phyloP scores from a whole-genome alignment of 2,888 invertebrate species.

The Ophion ellenae region DNA sequence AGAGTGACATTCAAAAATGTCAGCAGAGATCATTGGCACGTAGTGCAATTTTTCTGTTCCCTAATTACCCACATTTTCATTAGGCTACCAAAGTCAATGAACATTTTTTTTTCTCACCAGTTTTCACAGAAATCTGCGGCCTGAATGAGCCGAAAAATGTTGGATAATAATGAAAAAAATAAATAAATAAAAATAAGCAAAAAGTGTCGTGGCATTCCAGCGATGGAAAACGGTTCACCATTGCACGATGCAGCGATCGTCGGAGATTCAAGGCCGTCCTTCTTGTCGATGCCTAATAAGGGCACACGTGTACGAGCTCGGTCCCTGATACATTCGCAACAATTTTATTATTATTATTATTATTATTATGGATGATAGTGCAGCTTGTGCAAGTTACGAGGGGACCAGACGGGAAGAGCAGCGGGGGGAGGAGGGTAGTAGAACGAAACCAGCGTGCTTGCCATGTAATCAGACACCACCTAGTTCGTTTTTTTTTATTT shows the following conservation, averaged over 20 bases:
- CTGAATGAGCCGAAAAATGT: neutral
- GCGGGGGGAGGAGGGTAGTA: neutral
- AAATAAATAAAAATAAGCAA: neutral
- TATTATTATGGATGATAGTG: constrained; percentile 25
- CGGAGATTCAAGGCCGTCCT: constrained; percentile 28
- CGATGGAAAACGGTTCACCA: neutral
- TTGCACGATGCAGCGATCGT: constrained; percentile 5
- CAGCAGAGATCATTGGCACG: too few relatives aligned
- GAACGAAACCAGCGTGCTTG: constrained; percentile 48
- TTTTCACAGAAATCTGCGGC: neutral
- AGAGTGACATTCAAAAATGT: too few relatives aligned
- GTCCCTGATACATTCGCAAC: constrained; percentile 23
- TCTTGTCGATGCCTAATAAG: constrained; percentile 39
- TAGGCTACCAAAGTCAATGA: too few relatives aligned
- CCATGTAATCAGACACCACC: constrained; percentile 63
- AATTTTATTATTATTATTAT: constrained; percentile 35
- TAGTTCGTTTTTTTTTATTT: neutral
- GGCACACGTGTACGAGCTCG: constrained; percentile 35
- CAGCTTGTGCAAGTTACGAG: constrained; percentile 51
- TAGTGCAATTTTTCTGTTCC: too few relatives aligned
- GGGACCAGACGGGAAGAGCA: neutral
- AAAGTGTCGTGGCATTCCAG: neutral
- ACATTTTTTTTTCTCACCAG: neutral
- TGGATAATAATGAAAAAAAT: neutral
- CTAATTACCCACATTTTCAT: too few relatives aligned